Percentiles rank a stretch among this genome's conserved stretches.
Evolutionary conservation across 2,888 invertebrate genomes (phyloP).

Genomic region (Aphidius colemani): DNA sequence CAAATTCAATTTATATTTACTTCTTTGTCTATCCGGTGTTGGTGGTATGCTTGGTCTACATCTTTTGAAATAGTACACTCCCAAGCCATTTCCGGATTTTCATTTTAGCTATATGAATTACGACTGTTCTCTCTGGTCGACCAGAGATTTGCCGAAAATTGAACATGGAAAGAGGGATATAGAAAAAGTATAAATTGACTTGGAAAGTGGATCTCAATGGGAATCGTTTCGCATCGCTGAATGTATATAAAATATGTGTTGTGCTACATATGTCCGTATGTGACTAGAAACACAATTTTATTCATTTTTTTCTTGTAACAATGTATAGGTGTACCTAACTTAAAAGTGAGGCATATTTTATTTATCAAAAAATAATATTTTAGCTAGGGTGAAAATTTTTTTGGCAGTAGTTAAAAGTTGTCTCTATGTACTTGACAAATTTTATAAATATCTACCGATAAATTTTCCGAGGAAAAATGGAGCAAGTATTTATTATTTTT

Average conservation of each 20-base stretch:
- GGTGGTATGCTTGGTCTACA: slow-evolving; percentile 36
- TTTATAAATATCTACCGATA: too few species aligned
- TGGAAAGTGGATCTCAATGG: slow-evolving; percentile 48
- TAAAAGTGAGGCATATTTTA: too few species aligned
- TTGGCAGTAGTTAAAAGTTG: too few species aligned
- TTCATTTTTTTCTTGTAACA: too few species aligned
- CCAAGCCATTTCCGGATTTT: slow-evolving; percentile 18
- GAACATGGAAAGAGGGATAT: slow-evolving; percentile 1
- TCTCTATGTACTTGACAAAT: too few species aligned
- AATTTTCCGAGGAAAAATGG: too few species aligned
- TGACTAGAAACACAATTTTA: background rate
- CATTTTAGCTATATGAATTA: slow-evolving; percentile 41
- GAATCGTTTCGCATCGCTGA: slow-evolving; percentile 47
- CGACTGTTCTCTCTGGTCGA: slow-evolving; percentile 27
- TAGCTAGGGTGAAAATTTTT: too few species aligned
- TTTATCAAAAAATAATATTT: too few species aligned
- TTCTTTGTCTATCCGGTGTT: slow-evolving; percentile 40
- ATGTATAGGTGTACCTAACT: too few species aligned
- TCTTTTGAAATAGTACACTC: slow-evolving; percentile 39
- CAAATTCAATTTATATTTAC: slow-evolving; percentile 55
- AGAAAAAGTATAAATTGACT: slow-evolving; percentile 27
- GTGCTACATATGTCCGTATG: background rate
- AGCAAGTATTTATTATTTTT: too few species aligned
- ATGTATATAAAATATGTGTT: slow-evolving; percentile 32
- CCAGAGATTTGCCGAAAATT: slow-evolving; percentile 29